A percentile compares a stretch with the other conserved stretches of the same genome.
Evolutionary conservation across 2,888 invertebrate species (phyloP).

Genomic region (Lasioglossum malachurum): DNA sequence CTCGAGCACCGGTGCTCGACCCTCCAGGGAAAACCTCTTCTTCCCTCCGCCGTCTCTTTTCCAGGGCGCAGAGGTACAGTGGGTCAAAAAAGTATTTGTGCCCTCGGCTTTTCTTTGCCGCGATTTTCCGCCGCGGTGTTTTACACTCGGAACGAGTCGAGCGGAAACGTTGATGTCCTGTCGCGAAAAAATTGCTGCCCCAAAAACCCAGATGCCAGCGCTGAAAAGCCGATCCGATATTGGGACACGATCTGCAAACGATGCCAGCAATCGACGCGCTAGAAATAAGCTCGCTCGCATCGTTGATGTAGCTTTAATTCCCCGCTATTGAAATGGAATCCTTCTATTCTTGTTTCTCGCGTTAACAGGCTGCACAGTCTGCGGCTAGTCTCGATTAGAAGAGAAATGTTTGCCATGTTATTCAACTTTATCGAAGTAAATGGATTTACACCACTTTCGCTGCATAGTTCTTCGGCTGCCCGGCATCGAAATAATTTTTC

Average conservation of each 20-base stretch:
- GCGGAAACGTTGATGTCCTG: background rate
- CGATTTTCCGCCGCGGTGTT: background rate
- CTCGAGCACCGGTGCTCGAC: constrained; percentile 17
- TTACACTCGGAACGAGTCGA: background rate
- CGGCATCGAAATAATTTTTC: background rate
- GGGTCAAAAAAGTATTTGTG: constrained; percentile 1
- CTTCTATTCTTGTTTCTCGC: background rate
- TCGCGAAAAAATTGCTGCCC: background rate
- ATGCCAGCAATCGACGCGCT: background rate
- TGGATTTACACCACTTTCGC: too few relatives aligned
- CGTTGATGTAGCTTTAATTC: background rate
- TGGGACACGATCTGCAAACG: background rate
- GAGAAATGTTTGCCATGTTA: too few relatives aligned
- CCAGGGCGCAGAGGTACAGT: background rate
- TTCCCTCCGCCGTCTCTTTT: background rate
- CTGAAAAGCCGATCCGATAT: background rate
- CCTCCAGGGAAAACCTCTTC: constrained; percentile 41
- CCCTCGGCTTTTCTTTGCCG: background rate
- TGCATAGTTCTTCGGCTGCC: background rate
- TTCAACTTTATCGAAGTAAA: too few relatives aligned
- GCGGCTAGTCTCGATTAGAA: background rate
- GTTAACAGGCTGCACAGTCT: background rate
- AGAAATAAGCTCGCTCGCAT: background rate
- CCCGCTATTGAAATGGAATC: background rate
- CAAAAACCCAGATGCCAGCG: background rate